These are phyloP conservation scores for Saguinus midas DNA, from an alignment of 2,113 vertebrate species.

Conservation along the genomic window DNA sequence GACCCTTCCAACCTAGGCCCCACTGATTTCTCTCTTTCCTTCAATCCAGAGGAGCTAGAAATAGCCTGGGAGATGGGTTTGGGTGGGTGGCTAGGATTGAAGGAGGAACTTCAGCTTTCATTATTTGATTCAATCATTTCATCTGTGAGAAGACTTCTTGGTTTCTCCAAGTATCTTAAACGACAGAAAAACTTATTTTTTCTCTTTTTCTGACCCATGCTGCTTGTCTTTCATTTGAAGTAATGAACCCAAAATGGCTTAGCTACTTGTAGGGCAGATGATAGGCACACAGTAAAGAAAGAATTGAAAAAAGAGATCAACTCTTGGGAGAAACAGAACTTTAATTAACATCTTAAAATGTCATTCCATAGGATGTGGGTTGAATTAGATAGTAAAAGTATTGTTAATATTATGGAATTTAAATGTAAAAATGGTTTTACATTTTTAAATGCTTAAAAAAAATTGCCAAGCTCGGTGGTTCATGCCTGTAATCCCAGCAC, in stretches of 20 bases:
- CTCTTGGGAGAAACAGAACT: not conserved
- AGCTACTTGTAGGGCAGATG: not conserved
- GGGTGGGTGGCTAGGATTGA: not conserved
- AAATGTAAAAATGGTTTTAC: too few species aligned
- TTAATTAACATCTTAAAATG: conserved; percentile 20
- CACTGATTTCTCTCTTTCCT: not conserved
- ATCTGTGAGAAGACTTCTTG: not conserved
- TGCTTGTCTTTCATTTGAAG: conserved; percentile 24
- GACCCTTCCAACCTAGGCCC: not conserved
- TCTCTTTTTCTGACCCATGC: not conserved
- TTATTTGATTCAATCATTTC: not conserved
- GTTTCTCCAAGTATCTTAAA: not conserved
- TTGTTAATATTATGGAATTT: not conserved
- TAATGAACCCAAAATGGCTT: not conserved
- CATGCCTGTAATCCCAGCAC: too few species aligned
- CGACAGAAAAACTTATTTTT: not conserved
- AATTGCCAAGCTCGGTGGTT: too few species aligned
- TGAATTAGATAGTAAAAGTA: conserved; percentile 14
- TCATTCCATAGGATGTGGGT: not conserved
- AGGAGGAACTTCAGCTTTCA: not conserved
- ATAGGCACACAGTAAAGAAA: not conserved
- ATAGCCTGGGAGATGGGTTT: not conserved
- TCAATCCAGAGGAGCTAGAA: not conserved
- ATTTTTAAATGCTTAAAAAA: too few species aligned
- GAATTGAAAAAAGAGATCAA: not conserved